These are phyloP conservation scores for Nomia melanderi DNA, from an alignment of 1,140 invertebrate genomes.

Conservation along the genomic window DNA sequence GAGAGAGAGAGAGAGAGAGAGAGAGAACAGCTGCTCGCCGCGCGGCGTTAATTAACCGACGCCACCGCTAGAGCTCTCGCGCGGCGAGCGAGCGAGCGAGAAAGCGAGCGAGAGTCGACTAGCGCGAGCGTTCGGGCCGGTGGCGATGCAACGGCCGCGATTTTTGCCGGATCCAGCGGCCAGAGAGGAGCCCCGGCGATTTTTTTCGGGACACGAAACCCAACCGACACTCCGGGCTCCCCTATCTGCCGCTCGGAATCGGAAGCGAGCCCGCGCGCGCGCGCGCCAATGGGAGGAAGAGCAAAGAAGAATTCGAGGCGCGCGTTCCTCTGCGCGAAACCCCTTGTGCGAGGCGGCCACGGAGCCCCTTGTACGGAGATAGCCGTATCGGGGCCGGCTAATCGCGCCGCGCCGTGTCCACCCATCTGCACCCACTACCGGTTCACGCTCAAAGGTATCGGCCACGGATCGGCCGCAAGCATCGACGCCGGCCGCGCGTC, in stretches of 20 bases:
- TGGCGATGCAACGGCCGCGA: constrained; percentile 39
- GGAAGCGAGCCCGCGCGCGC: constrained; percentile 28
- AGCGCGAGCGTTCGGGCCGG: not conserved
- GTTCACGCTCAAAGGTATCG: constrained; percentile 51
- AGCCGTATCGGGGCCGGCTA: constrained; percentile 65
- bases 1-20: too few species aligned
- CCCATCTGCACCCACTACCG: constrained; percentile 68
- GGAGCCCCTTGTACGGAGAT: constrained; percentile 63
- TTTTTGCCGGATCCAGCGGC: constrained; percentile 38
- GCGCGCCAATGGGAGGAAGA: not conserved
- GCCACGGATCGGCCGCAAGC: constrained; percentile 21
- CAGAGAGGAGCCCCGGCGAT: constrained; percentile 2
- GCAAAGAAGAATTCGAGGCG: constrained; percentile 28
- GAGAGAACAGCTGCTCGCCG: constrained; percentile 41
- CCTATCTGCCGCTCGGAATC: constrained; percentile 68
- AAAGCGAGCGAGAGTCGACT: too few species aligned
- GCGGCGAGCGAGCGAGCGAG: not conserved
- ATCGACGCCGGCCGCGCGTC: constrained; percentile 8
- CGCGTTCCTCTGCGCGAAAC: constrained; percentile 27
- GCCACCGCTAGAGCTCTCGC: constrained; percentile 64
- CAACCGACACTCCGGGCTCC: not conserved
- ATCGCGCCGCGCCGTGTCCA: constrained; percentile 63
- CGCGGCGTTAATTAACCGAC: constrained; percentile 74
- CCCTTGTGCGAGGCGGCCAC: constrained; percentile 57
- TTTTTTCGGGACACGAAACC: constrained; percentile 28